These are phyloP conservation scores for Halesus radiatus DNA, from an alignment of 1,140 invertebrate species.

Conservation along the genomic window DNA sequence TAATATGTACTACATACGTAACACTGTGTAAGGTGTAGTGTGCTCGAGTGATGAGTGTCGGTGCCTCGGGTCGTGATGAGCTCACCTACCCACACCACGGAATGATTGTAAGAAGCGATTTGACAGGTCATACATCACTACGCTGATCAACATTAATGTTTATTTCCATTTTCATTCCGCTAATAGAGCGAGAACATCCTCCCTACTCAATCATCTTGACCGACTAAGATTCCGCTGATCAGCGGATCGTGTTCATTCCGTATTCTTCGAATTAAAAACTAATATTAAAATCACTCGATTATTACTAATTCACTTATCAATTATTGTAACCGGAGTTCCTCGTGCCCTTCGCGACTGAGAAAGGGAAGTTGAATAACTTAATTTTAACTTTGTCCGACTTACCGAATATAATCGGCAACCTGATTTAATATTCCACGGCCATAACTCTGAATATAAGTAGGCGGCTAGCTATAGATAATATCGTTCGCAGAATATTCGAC, in stretches of 20 bases:
- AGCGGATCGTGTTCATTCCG: too few species aligned
- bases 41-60: too few species aligned
- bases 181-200: conserved; percentile 5
- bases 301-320: conserved; percentile 6
- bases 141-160: conserved; percentile 3
- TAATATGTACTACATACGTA: too few species aligned
- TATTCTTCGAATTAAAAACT: not conserved
- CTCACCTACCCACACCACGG: not conserved
- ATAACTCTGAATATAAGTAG: too few species aligned
- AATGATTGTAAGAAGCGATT: not conserved
- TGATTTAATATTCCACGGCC: not conserved
- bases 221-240: not conserved
- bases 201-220: not conserved
- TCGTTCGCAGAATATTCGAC: too few species aligned
- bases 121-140: conserved; percentile 33
- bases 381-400: conserved; percentile 7
- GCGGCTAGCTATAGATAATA: too few species aligned
- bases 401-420: not conserved
- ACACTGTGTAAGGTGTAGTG: too few species aligned
- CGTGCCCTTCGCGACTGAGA: not conserved
- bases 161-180: conserved; percentile 23
- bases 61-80: too few species aligned
- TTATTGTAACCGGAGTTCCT: not conserved
- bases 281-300: conserved; percentile 8
- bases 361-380: conserved; percentile 7